These are phyloP conservation scores for Enoplosus armatus DNA, from an alignment of 2,797 vertebrate species.

Conservation along the genomic window DNA sequence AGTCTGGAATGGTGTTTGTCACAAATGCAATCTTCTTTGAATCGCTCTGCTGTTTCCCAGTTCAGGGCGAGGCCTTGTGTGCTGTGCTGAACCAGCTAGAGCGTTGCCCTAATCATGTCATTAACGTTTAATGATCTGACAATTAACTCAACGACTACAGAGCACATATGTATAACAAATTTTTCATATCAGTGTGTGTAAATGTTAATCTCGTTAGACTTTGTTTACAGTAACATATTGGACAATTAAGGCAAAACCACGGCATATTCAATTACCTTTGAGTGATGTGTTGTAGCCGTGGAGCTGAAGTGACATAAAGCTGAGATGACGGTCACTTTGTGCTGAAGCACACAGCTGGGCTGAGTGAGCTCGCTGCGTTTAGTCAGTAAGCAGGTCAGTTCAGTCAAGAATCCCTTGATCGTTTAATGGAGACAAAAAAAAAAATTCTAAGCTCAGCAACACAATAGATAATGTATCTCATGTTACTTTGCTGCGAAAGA, in stretches of 20 bases:
- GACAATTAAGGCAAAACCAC: constrained; percentile 59
- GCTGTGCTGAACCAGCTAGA: constrained; percentile 65
- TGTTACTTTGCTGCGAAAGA: neutral
- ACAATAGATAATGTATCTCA: neutral
- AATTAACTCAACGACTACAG: constrained; percentile 72
- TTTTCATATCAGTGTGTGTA: constrained; percentile 63
- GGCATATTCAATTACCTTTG: constrained; percentile 67
- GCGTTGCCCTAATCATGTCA: constrained; percentile 70
- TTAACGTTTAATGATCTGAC: constrained; percentile 80
- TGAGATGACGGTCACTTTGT: constrained; percentile 29
- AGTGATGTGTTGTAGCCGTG: constrained; percentile 52
- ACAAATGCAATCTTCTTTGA: constrained; percentile 83
- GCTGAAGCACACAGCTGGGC: neutral
- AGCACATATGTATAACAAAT: constrained; percentile 65
- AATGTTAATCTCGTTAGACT: constrained; percentile 76
- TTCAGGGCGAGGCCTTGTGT: constrained; percentile 54
- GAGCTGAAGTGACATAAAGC: constrained; percentile 44
- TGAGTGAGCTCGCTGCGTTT: neutral
- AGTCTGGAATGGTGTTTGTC: constrained; percentile 84
- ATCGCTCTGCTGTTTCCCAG: constrained; percentile 74
- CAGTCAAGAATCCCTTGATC: neutral
- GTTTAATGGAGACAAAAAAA: neutral
- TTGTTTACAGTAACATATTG: constrained; percentile 76
- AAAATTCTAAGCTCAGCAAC: neutral
- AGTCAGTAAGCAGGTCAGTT: neutral